Evolutionary conservation across 2,888 invertebrate genomes (phyloP).

Genomic region (Stenichneumon culpator): DNA sequence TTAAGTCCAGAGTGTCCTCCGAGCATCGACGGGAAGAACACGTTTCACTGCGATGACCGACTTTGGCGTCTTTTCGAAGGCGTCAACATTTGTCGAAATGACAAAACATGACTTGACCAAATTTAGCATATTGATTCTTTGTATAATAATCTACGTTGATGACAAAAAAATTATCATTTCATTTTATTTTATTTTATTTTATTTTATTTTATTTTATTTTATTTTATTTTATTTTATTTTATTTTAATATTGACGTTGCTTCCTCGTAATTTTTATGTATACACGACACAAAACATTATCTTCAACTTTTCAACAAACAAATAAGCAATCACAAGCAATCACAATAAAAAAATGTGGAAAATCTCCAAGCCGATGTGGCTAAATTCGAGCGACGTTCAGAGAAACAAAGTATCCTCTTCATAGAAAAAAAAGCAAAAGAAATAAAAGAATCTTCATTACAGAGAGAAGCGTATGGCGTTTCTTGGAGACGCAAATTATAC

Average conservation of each 20-base stretch:
- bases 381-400: not conserved
- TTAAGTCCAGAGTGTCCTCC: too few species aligned
- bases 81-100: not conserved
- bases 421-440: not conserved
- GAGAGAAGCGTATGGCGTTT: conserved; percentile 29
- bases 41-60: not conserved
- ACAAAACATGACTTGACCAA: not conserved
- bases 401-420: not conserved
- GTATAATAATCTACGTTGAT: not conserved
- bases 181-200: too few species aligned
- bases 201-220: too few species aligned
- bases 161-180: too few species aligned
- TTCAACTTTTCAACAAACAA: too few species aligned
- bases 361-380: not conserved
- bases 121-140: too few species aligned
- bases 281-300: too few species aligned
- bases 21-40: not conserved
- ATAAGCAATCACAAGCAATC: too few species aligned
- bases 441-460: conserved; percentile 16
- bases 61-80: too few species aligned
- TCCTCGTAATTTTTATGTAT: too few species aligned
- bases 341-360: not conserved
- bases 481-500: conserved; percentile 47
- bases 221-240: too few species aligned
- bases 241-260: too few species aligned